Evolutionary conservation across 1,140 invertebrate genomes (phyloP).

Genomic region (Eurosta solidaginis): DNA sequence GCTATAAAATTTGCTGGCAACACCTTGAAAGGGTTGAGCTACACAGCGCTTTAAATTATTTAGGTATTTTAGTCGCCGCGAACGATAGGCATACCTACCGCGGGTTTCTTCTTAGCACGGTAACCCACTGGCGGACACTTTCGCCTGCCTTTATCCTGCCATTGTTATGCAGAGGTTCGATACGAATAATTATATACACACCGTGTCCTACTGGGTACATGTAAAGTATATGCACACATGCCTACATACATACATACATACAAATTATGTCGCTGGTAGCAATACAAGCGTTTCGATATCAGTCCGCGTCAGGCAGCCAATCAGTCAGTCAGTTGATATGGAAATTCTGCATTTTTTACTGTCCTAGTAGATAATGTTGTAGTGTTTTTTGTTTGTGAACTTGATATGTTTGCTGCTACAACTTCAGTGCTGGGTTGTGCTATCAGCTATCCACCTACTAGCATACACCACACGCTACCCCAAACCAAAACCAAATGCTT

Average conservation of each 20-base stretch:
- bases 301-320: not conserved
- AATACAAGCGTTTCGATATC: not conserved
- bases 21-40: no score
- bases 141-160: no score
- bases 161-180: no score
- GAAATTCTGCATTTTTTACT: constrained; percentile 7
- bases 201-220: no score
- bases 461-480: not conserved
- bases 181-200: no score
- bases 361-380: not conserved
- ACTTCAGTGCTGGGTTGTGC: not conserved
- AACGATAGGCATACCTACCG: no score
- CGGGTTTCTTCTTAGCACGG: no score
- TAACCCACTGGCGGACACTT: no score
- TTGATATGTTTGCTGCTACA: not conserved
- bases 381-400: not conserved
- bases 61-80: no score
- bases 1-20: no score
- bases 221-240: not conserved
- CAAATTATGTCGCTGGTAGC: not conserved
- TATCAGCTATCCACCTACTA: not conserved
- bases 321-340: not conserved
- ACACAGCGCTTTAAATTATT: no score
- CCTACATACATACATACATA: not conserved
- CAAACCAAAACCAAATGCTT: no score